Conservation (phyloP, 1,140 invertebrate species). For the Leptonema lineaticorne region DNA sequence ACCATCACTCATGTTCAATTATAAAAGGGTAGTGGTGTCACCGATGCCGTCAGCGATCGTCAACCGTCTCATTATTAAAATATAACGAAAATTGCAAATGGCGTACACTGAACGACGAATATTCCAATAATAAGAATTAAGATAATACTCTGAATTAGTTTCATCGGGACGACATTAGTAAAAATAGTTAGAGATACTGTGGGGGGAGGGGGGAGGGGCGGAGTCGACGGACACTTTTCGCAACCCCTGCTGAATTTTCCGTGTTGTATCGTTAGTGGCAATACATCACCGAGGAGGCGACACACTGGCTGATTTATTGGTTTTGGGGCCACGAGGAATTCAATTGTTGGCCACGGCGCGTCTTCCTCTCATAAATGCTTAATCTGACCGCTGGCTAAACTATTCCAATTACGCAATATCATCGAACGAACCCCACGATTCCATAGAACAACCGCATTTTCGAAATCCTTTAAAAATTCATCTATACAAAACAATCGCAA, state of each 20-base stretch:
- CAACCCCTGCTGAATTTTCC: slow-evolving; percentile 9
- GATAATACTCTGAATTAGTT: too few species aligned
- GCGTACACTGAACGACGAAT: too few species aligned
- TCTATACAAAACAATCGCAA: neutral
- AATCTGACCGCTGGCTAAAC: slow-evolving; percentile 27
- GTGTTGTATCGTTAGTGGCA: slow-evolving; percentile 16
- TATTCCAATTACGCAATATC: slow-evolving; percentile 31
- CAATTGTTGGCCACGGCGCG: slow-evolving; percentile 30
- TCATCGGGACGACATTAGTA: too few species aligned
- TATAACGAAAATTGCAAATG: too few species aligned
- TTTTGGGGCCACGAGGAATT: slow-evolving; percentile 26
- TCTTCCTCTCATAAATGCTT: slow-evolving; percentile 28
- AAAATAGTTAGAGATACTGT: too few species aligned
- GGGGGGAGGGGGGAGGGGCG: too few species aligned
- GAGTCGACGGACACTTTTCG: too few species aligned
- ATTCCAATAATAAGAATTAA: too few species aligned
- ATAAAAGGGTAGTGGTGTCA: slow-evolving; percentile 41
- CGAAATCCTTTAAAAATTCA: neutral
- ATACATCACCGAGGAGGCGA: slow-evolving; percentile 31
- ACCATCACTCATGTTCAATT: slow-evolving; percentile 42
- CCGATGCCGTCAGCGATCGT: neutral
- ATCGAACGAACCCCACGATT: neutral
- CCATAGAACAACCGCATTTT: too few species aligned
- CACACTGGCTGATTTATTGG: slow-evolving; percentile 34
- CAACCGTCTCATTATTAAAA: too few species aligned